Evolutionary conservation across 2,888 invertebrate species (phyloP), one percentile per base, ranked within the genome.

Genomic region (Andrena camellia): DNA sequence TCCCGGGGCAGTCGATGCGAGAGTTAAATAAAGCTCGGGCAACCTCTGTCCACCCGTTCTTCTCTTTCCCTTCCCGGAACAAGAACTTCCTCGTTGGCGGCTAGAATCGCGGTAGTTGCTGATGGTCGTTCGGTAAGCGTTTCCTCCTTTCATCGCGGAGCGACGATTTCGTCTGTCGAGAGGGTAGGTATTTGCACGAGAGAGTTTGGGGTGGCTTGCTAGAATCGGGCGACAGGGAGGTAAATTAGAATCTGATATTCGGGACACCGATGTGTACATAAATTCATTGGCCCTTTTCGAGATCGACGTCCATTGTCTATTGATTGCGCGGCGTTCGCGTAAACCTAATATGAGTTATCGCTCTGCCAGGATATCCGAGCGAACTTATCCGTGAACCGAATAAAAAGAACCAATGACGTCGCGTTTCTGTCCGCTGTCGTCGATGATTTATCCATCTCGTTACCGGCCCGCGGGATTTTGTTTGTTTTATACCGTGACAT

Each of bases 361-460:
- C 23, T 57, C 57, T 57, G 23, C 23, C 23, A 23, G 23, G 23
- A 57, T 23, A 23, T 23, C 29, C 48, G 29, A 60, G 26, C 29
- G 42, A 70, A 68, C 52, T 50, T 59, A 48, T n/a, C 23, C 57
- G n/a, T 59, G 42, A 60, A 70, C 20, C 48, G 42, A 60, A 59
- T 42, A 59, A 60, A 60, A 70, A 20, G 59, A 29, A 26, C 7
- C 20, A 10, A 71, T 50, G 57, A 71, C 59, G 62, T 13, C 10
- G 64, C 64, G 70, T 71, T 67, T 74, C 48, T 52, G 26, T 33
- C 63, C 20, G 60, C 42, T 69, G 48, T 48, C 63, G 52, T 29
- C 64, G 33, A 69, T 69, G 83, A 83, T 83, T 76, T 72, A 83
- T 83, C 52, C 60, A 20, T 42, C 70, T 78, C 60, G 66, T 82